A percentile compares a stretch with the other conserved stretches of the same genome.
Evolutionary conservation across 2,113 vertebrate genomes (phyloP).

Genomic region (Lipophrys pholis): DNA sequence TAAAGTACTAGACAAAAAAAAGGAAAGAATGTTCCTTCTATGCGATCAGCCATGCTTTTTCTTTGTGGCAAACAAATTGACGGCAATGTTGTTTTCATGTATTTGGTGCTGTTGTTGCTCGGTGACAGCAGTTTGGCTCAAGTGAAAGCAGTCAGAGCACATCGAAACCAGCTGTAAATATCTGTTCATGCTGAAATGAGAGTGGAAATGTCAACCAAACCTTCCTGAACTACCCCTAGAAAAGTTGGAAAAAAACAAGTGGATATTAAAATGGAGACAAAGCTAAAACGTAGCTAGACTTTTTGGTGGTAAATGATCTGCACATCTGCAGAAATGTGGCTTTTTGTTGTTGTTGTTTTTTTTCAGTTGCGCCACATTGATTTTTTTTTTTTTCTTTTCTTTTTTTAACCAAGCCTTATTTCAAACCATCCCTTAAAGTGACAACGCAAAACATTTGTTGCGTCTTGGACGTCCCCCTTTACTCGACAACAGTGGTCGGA

Average conservation of each 20-base stretch:
- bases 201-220: neutral
- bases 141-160: neutral
- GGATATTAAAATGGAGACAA: neutral
- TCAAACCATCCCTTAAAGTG: constrained; percentile 44
- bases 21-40: neutral
- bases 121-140: neutral
- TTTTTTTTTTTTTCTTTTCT: constrained; percentile 34
- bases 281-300: neutral
- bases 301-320: neutral
- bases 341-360: constrained; percentile 41
- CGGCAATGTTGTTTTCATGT: neutral
- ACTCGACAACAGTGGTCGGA: too few species aligned
- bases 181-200: neutral
- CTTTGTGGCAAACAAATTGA: neutral
- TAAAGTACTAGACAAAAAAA: neutral
- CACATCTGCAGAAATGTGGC: constrained; percentile 57
- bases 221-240: neutral
- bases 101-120: neutral
- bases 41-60: neutral
- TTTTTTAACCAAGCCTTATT: constrained; percentile 58
- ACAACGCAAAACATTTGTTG: too few species aligned
- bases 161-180: neutral
- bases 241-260: neutral
- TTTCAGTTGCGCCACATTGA: constrained; percentile 16
- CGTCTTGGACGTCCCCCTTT: too few species aligned